These are phyloP conservation scores for Choristoneura fumiferana DNA, from an alignment of 1,140 invertebrate species.

Conservation along the genomic window DNA sequence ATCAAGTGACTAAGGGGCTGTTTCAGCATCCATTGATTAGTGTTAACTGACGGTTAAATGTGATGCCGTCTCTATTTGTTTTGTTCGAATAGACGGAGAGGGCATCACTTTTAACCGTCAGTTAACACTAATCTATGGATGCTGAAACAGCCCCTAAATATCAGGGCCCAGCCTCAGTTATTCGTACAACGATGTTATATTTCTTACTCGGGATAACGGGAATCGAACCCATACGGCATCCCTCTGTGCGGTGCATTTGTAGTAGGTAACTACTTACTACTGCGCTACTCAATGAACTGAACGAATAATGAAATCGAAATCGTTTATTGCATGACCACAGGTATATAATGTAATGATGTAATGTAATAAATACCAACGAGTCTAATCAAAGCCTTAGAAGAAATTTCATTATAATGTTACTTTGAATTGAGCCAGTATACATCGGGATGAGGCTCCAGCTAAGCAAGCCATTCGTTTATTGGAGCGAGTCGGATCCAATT, in stretches of 20 bases:
- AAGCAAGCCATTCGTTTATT: conserved; percentile 37
- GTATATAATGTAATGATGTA: no score
- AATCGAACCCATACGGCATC: conserved; percentile 63
- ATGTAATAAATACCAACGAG: no score
- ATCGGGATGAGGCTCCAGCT: conserved; percentile 9
- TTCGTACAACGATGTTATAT: conserved; percentile 56
- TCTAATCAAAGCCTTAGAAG: conserved; percentile 25
- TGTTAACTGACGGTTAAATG: no score
- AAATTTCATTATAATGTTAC: conserved; percentile 34
- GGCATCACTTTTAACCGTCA: no score
- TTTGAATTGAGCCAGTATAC: not conserved
- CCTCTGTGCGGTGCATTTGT: conserved; percentile 19
- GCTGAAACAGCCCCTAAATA: no score
- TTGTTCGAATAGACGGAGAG: no score
- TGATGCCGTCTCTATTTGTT: no score
- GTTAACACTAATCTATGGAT: no score
- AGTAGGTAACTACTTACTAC: not conserved
- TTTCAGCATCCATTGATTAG: no score
- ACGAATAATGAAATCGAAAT: not conserved
- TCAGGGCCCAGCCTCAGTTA: no score
- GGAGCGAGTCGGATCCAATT: conserved; percentile 51
- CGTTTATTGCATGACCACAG: no score
- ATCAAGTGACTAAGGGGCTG: no score
- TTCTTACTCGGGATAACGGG: conserved; percentile 54
- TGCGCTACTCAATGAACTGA: conserved; percentile 34